Evolutionary conservation across 1,140 invertebrate species (phyloP), one percentile per base, ranked within the genome.

Genomic region (Brachionus rubens): DNA sequence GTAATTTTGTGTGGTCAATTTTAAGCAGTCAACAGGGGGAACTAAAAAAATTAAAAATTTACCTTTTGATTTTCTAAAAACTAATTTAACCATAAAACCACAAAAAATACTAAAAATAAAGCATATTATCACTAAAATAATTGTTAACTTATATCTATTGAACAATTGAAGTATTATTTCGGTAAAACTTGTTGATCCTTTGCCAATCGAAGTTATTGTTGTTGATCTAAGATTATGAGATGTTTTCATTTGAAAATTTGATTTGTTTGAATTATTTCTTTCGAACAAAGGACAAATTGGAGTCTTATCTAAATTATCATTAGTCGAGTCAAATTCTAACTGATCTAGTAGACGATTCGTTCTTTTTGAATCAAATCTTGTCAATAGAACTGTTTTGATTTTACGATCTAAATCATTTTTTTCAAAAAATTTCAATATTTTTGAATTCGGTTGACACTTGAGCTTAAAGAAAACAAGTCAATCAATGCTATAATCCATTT

Each of bases 341-440:
- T 4, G 33, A 9, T 41, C 36, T 7, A 24, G 0, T 41, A 65
- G 26, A 2, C 12, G 41, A 9, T 36, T 5, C 9, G 33, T 3
- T 3, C 24, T 41, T 19, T 65, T 41, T 24, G 9, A 10, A n/a
- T 65, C 59, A 28, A 65, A 65, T 26, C 43, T 41, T 10, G 16
- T 65, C 9, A 65, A 4, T 19, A 65, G 24, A 26, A 65, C 36
- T 14, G 59, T 65, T 28, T 65, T 65, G 6, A 41, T 24, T 43
- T 43, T 65, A 43, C 24, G 10, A 1, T 41, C 24, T 5, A 65
- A 19, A 24, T 36, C 19, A 12, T 65, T 41, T 65, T 65, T 16
- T 1, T 65, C 36, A 6, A 65, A 65, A 43, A 65, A 65, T 65
- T 65, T 19, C n/a, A 24, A 16, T 43, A 65, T 24, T 14, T 65